Evolutionary conservation across 1,140 invertebrate genomes (phyloP).

Genomic region (Sarcophaga peregrina): DNA sequence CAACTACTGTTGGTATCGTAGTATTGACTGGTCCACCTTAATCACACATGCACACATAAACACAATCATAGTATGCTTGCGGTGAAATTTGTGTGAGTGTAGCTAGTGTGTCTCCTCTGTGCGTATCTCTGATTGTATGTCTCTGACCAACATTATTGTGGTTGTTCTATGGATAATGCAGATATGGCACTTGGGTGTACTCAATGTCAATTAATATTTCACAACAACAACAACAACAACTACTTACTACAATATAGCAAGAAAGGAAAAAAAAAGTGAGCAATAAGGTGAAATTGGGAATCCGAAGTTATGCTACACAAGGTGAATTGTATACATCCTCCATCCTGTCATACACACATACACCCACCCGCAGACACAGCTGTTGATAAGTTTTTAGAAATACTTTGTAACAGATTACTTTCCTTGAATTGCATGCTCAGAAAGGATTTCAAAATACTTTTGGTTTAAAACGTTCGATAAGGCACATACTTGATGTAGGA

Average conservation of each 20-base stretch:
- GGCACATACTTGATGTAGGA: too few species aligned
- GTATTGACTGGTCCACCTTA: slow-evolving; percentile 3
- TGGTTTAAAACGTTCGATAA: too few species aligned
- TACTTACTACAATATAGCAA: too few species aligned
- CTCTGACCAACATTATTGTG: slow-evolving; percentile 35
- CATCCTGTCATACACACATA: too few species aligned
- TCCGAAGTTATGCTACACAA: neutral
- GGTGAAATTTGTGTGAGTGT: neutral
- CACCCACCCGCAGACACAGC: too few species aligned
- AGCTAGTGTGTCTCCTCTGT: neutral
- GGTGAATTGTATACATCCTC: neutral
- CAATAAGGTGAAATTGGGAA: neutral
- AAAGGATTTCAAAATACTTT: neutral
- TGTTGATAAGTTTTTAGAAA: neutral
- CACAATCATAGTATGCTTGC: neutral
- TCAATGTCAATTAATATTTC: slow-evolving; percentile 40
- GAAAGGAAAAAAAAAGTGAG: too few species aligned
- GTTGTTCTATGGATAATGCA: slow-evolving; percentile 29
- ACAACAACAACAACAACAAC: slow-evolving; percentile 12
- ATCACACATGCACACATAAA: neutral
- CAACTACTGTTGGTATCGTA: neutral
- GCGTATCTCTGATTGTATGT: slow-evolving; percentile 11
- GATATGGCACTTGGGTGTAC: slow-evolving; percentile 30
- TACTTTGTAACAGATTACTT: neutral
- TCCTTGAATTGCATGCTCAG: too few species aligned